Evolutionary conservation across 2,888 invertebrate genomes (phyloP).

Genomic region (Caenorhabditis sp.): DNA sequence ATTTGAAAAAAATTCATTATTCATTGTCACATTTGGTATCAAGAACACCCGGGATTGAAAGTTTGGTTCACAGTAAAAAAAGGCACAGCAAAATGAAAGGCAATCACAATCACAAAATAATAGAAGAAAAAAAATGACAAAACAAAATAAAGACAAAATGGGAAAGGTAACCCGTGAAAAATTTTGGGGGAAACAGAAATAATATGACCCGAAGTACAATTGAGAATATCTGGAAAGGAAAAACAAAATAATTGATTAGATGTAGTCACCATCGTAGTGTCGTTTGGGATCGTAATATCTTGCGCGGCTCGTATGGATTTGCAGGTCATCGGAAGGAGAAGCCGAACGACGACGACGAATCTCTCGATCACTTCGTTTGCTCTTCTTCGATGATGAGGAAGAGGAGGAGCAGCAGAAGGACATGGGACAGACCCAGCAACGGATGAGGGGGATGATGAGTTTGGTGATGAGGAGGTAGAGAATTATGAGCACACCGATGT

Average conservation of each 20-base stretch:
- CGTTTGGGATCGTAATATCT: background rate
- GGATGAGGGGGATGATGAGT: slow-evolving; percentile 52
- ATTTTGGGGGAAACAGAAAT: slow-evolving; percentile 2
- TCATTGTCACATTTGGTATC: no score
- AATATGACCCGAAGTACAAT: no score
- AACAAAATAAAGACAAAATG: no score
- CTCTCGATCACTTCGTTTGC: background rate
- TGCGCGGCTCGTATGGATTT: background rate
- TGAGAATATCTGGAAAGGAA: background rate
- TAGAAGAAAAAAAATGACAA: slow-evolving; percentile 2
- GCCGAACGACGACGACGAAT: background rate
- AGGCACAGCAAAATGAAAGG: no score
- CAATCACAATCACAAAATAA: background rate
- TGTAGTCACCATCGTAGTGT: slow-evolving; percentile 3
- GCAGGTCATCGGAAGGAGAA: background rate
- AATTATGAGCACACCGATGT: slow-evolving; percentile 45
- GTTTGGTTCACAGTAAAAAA: no score
- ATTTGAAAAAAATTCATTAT: no score
- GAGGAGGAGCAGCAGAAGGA: slow-evolving; percentile 8
- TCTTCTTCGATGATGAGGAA: slow-evolving; percentile 4
- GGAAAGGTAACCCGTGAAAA: slow-evolving; percentile 2
- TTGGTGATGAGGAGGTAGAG: slow-evolving; percentile 58
- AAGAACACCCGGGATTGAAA: no score
- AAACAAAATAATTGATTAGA: background rate
- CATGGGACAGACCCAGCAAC: slow-evolving; percentile 54